Base-by-base conservation (phyloP, 2,888 invertebrate species). In the Trissolcus japonicus region DNA sequence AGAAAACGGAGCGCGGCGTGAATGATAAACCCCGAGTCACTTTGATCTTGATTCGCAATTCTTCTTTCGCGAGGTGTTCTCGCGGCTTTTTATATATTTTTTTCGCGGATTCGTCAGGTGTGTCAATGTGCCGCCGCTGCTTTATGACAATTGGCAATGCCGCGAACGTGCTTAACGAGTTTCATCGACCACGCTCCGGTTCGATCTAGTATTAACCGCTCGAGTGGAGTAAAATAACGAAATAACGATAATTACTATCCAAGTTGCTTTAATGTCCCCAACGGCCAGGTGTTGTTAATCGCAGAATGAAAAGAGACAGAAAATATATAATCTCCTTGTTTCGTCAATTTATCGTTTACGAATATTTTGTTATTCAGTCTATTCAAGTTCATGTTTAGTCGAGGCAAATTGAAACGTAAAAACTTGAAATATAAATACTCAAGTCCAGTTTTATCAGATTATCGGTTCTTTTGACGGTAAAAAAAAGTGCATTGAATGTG, bases 11-110 rank as follows among this genome's bases (percentile, higher is more conserved):
- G 11, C 35, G 9, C 55, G 14, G 9, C 17, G 65, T 71, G 60
- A 76, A 71, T 71, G 35, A 11, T 71, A 66, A 60, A 62, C 53
- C 57, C 76, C 61, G 61, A 69, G 57, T n/a, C 66, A 61, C 76
- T 76, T 76, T 76, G 66, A 76, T 76, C 66, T 76, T 46, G 65
- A 76, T 66, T 76, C 54, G 54, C 19, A 19, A 63, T 75, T 75
- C 68, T 51, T 51, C 61, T 59, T n/a, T 48, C 25, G 54, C 25
- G 54, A 46, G 40, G 40, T 25, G 41, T 21, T 35, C 14, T 19
- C 9, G 21, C 13, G 54, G 6, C 40, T 13, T 50, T 55, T 43
- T 16, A 14, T 35, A 35, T 6, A 35, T 35, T 59, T 48, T 57
- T 43, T 54, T 29, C 51, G 40, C 2, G 3, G 25, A 53, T 60